phyloP scores from a whole-genome alignment of 2,797 vertebrate species.

The Chrosomus eos region DNA sequence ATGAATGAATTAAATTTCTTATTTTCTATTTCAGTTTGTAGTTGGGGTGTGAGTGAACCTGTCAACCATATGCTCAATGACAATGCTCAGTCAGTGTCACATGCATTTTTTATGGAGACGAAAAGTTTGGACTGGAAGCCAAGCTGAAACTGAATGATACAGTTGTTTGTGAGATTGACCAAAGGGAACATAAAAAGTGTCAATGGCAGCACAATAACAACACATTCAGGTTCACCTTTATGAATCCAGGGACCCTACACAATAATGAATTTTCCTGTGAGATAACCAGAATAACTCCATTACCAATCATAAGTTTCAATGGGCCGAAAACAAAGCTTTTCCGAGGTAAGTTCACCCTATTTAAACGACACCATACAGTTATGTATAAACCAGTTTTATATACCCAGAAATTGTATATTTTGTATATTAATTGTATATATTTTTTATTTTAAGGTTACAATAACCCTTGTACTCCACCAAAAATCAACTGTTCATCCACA shows the following conservation, averaged over 20 bases:
- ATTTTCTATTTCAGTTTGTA: slow-evolving; percentile 23
- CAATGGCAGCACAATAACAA: not conserved
- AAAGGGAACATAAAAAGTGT: not conserved
- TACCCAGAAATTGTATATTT: not conserved
- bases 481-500: not conserved
- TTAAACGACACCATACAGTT: not conserved
- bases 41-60: not conserved
- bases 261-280: slow-evolving; percentile 28
- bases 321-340: slow-evolving; percentile 24
- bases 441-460: slow-evolving; percentile 6
- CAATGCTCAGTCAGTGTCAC: slow-evolving; percentile 35
- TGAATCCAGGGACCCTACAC: not conserved
- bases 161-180: not conserved
- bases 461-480: not conserved
- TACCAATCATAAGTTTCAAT: fast-evolving
- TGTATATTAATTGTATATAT: no score
- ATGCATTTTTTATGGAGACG: not conserved
- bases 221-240: slow-evolving; percentile 49
- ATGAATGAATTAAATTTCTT: not conserved
- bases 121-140: fast-evolving
- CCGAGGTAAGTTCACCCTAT: slow-evolving; percentile 45
- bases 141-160: not conserved
- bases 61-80: slow-evolving; percentile 15
- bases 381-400: not conserved
- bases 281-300: not conserved